A percentile compares a stretch with the other conserved stretches of the same genome.
Conservation (phyloP, 2,888 invertebrate species). For the Bellardia pandia region DNA sequence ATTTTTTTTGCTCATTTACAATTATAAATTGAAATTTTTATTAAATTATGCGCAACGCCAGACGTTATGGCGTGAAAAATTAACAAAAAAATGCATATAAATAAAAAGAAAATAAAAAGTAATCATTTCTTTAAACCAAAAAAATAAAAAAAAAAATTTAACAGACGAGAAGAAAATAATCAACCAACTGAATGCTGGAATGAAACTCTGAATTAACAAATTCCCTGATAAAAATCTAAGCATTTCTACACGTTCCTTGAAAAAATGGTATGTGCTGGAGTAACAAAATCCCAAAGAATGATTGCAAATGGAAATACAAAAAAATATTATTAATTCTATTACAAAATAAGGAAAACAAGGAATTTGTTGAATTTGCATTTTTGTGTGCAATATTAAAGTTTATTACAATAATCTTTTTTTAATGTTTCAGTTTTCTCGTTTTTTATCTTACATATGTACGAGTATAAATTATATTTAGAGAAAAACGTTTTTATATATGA, state of each 20-base stretch:
- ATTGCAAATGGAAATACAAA: conserved; percentile 17
- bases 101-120: conserved; percentile 11
- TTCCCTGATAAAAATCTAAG: conserved; percentile 59
- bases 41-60: conserved; percentile 76
- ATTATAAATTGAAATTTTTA: conserved; percentile 76
- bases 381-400: conserved; percentile 23
- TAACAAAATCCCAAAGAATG: conserved; percentile 29
- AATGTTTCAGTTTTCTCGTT: conserved; percentile 8
- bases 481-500: no score
- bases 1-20: conserved; percentile 64
- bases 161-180: background rate
- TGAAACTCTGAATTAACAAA: background rate
- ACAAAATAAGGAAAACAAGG: conserved; percentile 37
- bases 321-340: conserved; percentile 44
- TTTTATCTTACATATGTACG: background rate
- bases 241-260: conserved; percentile 66
- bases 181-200: conserved; percentile 19
- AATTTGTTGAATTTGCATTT: conserved; percentile 60
- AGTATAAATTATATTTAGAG: no score
- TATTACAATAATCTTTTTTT: conserved; percentile 49
- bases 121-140: conserved; percentile 38
- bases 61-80: conserved; percentile 75
- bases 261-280: conserved; percentile 42
- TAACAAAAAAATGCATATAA: conserved; percentile 45
- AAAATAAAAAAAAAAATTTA: background rate